These are phyloP conservation scores for Crioceris asparagi DNA, from an alignment of 2,888 invertebrate species.

Conservation along the genomic window DNA sequence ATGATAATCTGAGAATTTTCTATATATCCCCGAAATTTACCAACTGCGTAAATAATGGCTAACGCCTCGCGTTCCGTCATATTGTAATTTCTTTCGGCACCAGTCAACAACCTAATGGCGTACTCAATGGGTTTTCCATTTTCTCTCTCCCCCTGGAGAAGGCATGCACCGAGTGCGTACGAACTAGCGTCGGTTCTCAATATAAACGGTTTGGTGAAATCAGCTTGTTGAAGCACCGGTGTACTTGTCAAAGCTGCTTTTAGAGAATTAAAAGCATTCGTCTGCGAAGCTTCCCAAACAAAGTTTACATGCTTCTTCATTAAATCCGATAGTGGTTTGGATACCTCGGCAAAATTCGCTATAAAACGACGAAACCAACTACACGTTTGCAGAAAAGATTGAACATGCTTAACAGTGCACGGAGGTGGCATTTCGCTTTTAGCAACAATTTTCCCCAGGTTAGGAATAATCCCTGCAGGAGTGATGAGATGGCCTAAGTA, in stretches of 20 bases:
- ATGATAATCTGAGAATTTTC: slow-evolving; percentile 30
- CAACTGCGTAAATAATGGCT: slow-evolving; percentile 26
- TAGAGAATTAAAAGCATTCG: slow-evolving; percentile 9
- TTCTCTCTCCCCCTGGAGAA: slow-evolving; percentile 19
- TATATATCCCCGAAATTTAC: slow-evolving; percentile 32
- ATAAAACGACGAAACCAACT: slow-evolving; percentile 12
- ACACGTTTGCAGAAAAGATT: slow-evolving; percentile 18
- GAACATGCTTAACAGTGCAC: slow-evolving; percentile 15
- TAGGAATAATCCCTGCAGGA: slow-evolving; percentile 4
- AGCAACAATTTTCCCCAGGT: slow-evolving; percentile 18
- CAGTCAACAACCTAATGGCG: slow-evolving; percentile 21
- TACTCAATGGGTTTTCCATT: slow-evolving; percentile 23
- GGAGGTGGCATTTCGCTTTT: slow-evolving; percentile 13
- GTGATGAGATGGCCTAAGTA: slow-evolving; percentile 21
- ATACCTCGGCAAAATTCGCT: slow-evolving; percentile 1
- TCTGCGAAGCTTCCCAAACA: slow-evolving; percentile 2
- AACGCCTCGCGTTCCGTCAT: slow-evolving; percentile 23
- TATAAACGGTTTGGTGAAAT: slow-evolving; percentile 16
- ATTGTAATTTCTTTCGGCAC: slow-evolving; percentile 21
- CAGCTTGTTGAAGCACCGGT: slow-evolving; percentile 19
- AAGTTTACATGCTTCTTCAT: slow-evolving; percentile 1
- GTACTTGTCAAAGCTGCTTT: slow-evolving; percentile 15
- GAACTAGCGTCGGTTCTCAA: slow-evolving; percentile 20
- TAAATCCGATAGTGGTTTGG: neutral
- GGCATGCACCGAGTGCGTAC: slow-evolving; percentile 18